Evolutionary conservation across 2,888 invertebrate genomes (phyloP), one percentile per base, ranked within the genome.

Genomic region (Heteropelma amictum): DNA sequence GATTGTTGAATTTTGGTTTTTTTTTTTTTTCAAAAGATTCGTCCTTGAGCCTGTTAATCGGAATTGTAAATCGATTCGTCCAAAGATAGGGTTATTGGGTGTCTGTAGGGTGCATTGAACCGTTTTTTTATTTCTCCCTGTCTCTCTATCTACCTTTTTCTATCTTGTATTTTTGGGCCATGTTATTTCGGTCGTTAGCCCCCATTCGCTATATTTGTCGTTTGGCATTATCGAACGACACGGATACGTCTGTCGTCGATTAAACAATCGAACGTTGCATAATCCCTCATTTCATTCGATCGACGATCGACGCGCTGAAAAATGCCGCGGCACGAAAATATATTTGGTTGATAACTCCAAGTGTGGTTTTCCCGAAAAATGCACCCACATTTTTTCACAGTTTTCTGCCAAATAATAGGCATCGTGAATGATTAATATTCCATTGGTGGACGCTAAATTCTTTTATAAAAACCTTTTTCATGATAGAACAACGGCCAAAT

Each of bases 171-270:
- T 54, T 47, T 77, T 70, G 63, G 79, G 69, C 61, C 76, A 65
- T 68, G 76, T 77, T 80, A 80, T 80, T 80, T 80, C 67, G 56
- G 81, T 83, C 82, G 74, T 72, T 80, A 80, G 80, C 79, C 80
- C 78, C 80, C 81, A 77, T 73, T 71, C 60, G 83, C 86, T 89
- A 88, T 88, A 87, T 87, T 89, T 88, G 80, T 85, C 83, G 83
- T 87, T 49, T 88, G 88, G 88, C 88, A 86, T 83, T 83, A 80
- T 86, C 82, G 80, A 38, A 51, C 82, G 80, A 49, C 33, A 56
- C 53, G 53, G 54, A 38, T 68, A 21, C 67, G 67, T 73, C 63
- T 58, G 30, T 14, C 35, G 14, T 35, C 28, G 51, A 63, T 63
- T 17, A 4, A 4, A 63, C 40, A 28, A 17, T 10, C 14, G 26